Conservation (phyloP, 2,888 invertebrate genomes). For the Lasioglossum vierecki region DNA sequence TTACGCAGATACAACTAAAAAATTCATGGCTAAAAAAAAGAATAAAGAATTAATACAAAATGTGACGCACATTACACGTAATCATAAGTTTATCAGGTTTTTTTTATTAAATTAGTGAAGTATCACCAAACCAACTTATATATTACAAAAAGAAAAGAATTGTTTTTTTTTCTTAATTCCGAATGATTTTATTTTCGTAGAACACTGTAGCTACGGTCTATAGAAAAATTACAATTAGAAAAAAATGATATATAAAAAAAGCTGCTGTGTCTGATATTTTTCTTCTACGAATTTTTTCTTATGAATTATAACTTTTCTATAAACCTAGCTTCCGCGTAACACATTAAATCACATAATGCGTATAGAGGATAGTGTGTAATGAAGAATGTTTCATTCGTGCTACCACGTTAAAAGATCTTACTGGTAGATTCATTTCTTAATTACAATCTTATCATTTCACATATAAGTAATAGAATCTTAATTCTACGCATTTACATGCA, state of each 20-base stretch:
- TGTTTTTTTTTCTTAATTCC: slow-evolving; percentile 57
- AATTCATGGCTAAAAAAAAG: slow-evolving; percentile 30
- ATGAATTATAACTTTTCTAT: slow-evolving; percentile 71
- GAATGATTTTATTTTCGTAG: slow-evolving; percentile 69
- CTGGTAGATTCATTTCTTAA: slow-evolving; percentile 52
- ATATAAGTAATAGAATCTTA: slow-evolving; percentile 73
- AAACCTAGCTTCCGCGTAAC: slow-evolving; percentile 66
- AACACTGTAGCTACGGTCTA: slow-evolving; percentile 64
- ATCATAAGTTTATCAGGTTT: slow-evolving; percentile 48
- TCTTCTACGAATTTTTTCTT: slow-evolving; percentile 55
- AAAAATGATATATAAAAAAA: slow-evolving; percentile 53
- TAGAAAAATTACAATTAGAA: slow-evolving; percentile 69
- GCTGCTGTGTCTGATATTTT: slow-evolving; percentile 39
- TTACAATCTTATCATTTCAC: slow-evolving; percentile 64
- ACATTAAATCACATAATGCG: slow-evolving; percentile 58
- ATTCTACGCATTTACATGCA: slow-evolving; percentile 77
- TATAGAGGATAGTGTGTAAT: slow-evolving; percentile 57
- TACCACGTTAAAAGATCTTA: slow-evolving; percentile 48
- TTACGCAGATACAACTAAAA: slow-evolving; percentile 32
- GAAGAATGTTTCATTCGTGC: slow-evolving; percentile 47
- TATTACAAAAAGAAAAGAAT: slow-evolving; percentile 58
- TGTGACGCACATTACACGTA: slow-evolving; percentile 40
- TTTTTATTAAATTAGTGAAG: slow-evolving; percentile 58
- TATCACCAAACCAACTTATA: slow-evolving; percentile 47
- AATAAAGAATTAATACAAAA: slow-evolving; percentile 47